Evolutionary conservation across 1,140 invertebrate genomes (phyloP).

Genomic region (Coelopa frigida): DNA sequence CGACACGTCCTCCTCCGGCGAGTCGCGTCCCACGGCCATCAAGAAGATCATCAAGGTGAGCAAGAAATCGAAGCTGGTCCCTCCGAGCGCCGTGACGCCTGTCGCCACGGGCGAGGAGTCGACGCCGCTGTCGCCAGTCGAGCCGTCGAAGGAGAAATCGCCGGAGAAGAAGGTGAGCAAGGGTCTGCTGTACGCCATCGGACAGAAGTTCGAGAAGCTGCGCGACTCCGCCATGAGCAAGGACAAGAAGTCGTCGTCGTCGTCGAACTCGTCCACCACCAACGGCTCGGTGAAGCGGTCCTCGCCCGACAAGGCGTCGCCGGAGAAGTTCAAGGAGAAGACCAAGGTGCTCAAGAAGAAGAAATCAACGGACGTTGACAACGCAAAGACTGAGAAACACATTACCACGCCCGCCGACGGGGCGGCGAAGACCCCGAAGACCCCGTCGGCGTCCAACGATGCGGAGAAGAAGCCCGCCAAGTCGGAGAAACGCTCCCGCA

Average conservation of each 20-base stretch:
- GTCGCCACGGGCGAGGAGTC: slow-evolving; percentile 24
- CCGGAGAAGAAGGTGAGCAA: slow-evolving; percentile 42
- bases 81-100: slow-evolving; percentile 23
- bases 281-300: slow-evolving; percentile 5
- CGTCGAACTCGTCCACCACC: slow-evolving; percentile 6
- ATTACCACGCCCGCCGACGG: background rate
- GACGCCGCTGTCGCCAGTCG: slow-evolving; percentile 20
- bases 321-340: slow-evolving; percentile 14
- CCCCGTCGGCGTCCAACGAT: background rate
- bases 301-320: slow-evolving; percentile 1
- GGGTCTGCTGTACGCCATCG: slow-evolving; percentile 48
- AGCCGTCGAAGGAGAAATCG: slow-evolving; percentile 25
- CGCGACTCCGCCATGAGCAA: slow-evolving; percentile 43
- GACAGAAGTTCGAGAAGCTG: slow-evolving; percentile 61
- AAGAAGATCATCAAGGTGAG: slow-evolving; percentile 34
- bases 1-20: slow-evolving; percentile 22
- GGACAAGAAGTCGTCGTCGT: slow-evolving; percentile 21
- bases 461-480: slow-evolving; percentile 25
- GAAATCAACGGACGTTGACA: slow-evolving; percentile 17
- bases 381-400: slow-evolving; percentile 8
- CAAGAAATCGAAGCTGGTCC: slow-evolving; percentile 36
- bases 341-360: slow-evolving; percentile 21
- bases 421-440: slow-evolving; percentile 5
- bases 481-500: slow-evolving; percentile 42
- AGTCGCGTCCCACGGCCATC: slow-evolving; percentile 20